phyloP scores from a whole-genome alignment of 37 sponge, comb jelly and placozoan genomes.

The Bolinopsis microptera region DNA sequence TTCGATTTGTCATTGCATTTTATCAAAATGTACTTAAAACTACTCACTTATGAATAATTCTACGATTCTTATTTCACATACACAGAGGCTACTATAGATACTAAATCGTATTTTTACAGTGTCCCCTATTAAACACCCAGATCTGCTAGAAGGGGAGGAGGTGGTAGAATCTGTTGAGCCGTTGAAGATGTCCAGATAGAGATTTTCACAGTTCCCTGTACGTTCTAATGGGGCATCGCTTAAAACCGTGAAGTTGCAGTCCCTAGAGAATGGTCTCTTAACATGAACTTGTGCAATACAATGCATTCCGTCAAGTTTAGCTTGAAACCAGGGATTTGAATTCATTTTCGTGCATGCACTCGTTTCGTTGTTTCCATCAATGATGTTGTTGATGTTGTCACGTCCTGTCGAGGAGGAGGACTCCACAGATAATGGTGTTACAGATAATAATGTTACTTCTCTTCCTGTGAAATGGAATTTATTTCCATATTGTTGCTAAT shows the following conservation, averaged over 20 bases:
- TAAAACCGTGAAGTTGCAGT: background rate
- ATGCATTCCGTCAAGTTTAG: background rate
- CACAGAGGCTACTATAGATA: background rate
- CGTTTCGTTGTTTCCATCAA: background rate
- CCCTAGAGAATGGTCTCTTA: background rate
- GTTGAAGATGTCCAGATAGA: background rate
- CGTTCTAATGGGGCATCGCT: background rate
- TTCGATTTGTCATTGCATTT: no score
- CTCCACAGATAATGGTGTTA: no score
- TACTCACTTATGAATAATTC: no score
- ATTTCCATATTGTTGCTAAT: no score
- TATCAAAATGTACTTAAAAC: no score
- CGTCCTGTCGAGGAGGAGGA: no score
- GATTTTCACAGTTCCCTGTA: background rate
- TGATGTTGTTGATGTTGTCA: background rate
- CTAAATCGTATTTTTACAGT: background rate
- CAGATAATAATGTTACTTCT: no score
- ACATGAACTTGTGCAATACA: background rate
- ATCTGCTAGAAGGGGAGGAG: no score
- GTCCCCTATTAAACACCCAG: background rate
- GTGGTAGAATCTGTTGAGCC: background rate
- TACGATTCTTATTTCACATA: no score
- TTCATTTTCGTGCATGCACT: background rate
- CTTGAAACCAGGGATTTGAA: background rate
- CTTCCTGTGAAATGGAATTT: no score